Evolutionary conservation across 2,888 invertebrate genomes (phyloP).

Genomic region (Volucella zonaria): DNA sequence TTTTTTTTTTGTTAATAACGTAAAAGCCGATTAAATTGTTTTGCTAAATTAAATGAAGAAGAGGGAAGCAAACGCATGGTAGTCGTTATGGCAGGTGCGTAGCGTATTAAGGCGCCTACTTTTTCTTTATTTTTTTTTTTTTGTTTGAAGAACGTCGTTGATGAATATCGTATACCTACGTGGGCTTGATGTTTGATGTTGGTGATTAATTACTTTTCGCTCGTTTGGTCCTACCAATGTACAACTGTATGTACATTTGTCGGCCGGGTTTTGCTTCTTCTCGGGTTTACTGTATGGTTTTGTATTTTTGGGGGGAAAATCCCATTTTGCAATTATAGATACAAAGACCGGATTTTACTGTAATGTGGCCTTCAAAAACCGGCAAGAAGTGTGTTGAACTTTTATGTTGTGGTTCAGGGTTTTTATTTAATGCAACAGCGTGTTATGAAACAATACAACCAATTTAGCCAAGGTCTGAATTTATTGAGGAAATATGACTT

Average conservation of each 20-base stretch:
- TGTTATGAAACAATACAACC: no score
- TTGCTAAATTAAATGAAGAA: constrained; percentile 15
- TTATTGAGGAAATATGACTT: no score
- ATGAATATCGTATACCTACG: background rate
- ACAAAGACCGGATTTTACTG: background rate
- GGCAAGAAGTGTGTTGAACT: background rate
- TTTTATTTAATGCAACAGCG: no score
- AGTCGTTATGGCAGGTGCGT: constrained; percentile 9
- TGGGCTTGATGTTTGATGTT: constrained; percentile 23
- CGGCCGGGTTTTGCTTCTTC: background rate
- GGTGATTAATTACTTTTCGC: constrained; percentile 44
- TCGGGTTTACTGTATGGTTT: constrained; percentile 5
- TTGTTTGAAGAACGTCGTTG: background rate
- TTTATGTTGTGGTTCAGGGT: no score
- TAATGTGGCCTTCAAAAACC: background rate
- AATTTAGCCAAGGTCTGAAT: no score
- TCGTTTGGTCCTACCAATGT: background rate
- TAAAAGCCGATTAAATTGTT: constrained; percentile 40
- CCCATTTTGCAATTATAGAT: constrained; percentile 34
- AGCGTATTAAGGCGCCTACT: background rate
- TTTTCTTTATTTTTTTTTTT: background rate
- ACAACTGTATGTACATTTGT: background rate
- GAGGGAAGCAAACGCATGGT: constrained; percentile 20
- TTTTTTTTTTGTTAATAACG: constrained; percentile 12
- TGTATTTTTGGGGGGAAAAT: constrained; percentile 15